These are phyloP conservation scores for Baccha elongata DNA, from an alignment of 2,888 invertebrate species.

Conservation along the genomic window DNA sequence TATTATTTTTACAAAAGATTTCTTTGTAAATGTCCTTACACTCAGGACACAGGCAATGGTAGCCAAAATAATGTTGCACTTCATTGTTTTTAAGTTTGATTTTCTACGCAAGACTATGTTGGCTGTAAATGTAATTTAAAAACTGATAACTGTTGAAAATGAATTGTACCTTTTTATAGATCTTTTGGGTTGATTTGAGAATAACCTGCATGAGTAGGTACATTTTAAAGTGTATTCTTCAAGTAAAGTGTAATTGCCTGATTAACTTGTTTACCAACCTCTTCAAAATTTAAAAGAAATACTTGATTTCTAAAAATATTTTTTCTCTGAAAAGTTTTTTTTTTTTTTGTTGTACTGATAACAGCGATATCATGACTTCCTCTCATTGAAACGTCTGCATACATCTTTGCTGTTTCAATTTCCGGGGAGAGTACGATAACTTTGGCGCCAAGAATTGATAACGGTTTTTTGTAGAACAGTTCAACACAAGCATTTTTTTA, in stretches of 20 bases:
- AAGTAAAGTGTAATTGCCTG: constrained; percentile 3
- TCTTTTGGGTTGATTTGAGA: background rate
- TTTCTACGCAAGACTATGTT: background rate
- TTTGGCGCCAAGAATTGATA: too few species aligned
- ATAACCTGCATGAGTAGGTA: background rate
- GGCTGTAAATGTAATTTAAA: background rate
- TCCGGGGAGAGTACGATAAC: too few species aligned
- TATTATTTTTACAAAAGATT: background rate
- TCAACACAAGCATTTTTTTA: too few species aligned
- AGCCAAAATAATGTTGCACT: background rate
- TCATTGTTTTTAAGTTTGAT: constrained; percentile 39
- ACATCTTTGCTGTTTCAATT: too few species aligned
- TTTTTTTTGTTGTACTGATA: too few species aligned
- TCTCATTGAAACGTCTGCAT: too few species aligned
- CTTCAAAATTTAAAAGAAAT: background rate
- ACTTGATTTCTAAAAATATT: background rate
- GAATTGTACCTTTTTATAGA: constrained; percentile 39
- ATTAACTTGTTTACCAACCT: background rate
- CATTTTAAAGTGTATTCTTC: constrained; percentile 9
- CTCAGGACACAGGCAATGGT: background rate
- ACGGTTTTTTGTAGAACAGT: too few species aligned
- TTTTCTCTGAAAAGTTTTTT: too few species aligned
- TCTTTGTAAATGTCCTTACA: constrained; percentile 10
- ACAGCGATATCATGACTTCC: too few species aligned
- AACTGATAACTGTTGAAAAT: constrained; percentile 18